Evolutionary conservation across 2,113 vertebrate species (phyloP).

Genomic region (Vombatus ursinus): DNA sequence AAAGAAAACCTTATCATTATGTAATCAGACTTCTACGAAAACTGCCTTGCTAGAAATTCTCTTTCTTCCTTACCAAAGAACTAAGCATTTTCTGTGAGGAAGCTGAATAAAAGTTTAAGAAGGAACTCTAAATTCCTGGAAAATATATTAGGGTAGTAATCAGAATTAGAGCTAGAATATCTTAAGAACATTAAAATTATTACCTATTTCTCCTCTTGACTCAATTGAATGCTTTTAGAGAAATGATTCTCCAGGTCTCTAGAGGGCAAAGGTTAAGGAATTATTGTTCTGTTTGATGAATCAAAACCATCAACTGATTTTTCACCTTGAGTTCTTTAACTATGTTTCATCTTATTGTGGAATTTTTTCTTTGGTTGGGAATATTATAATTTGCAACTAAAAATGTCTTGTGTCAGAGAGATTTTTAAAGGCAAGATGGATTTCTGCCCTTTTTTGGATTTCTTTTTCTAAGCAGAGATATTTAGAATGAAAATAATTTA

Average conservation of each 20-base stretch:
- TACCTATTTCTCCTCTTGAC: background rate
- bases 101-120: background rate
- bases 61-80: background rate
- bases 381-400: background rate
- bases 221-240: background rate
- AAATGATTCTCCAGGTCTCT: background rate
- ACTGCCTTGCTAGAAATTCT: background rate
- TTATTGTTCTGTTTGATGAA: background rate
- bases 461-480: background rate
- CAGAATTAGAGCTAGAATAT: background rate
- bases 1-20: background rate
- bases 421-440: background rate
- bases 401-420: background rate
- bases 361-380: background rate
- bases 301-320: background rate
- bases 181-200: background rate
- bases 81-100: background rate
- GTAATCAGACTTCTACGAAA: background rate
- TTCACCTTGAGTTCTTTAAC: background rate
- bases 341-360: background rate
- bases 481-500: background rate
- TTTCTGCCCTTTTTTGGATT: background rate
- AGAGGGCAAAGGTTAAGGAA: background rate
- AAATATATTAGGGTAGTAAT: background rate
- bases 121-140: background rate